These are phyloP conservation scores for Paracyclopina nana DNA, from an alignment of 1,140 invertebrate species.

Conservation along the genomic window DNA sequence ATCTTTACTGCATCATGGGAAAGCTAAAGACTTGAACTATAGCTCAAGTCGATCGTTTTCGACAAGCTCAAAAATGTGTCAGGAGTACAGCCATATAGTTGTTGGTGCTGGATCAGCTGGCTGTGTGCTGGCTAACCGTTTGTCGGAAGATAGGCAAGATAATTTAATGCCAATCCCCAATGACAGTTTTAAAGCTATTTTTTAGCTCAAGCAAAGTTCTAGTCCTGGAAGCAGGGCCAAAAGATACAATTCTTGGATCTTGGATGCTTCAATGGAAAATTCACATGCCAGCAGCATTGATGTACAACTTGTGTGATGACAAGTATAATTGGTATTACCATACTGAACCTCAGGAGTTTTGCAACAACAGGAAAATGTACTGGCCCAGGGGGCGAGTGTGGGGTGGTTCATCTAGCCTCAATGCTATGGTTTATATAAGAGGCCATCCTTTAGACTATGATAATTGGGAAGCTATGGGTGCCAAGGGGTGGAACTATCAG, in stretches of 20 bases:
- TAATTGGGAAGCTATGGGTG: slow-evolving; percentile 45
- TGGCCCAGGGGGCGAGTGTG: slow-evolving; percentile 16
- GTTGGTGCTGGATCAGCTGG: slow-evolving; percentile 33
- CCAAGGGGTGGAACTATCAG: slow-evolving; percentile 48
- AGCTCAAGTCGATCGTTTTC: no score
- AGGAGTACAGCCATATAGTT: slow-evolving; percentile 16
- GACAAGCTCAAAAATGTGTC: no score
- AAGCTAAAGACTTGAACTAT: no score
- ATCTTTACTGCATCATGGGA: neutral
- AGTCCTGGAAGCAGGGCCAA: slow-evolving; percentile 10
- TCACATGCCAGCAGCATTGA: slow-evolving; percentile 16
- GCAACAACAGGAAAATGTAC: slow-evolving; percentile 15
- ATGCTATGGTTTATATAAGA: slow-evolving; percentile 15
- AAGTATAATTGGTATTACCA: slow-evolving; percentile 17
- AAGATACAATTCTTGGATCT: slow-evolving; percentile 13
- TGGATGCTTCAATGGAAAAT: slow-evolving; percentile 15
- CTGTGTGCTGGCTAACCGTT: slow-evolving; percentile 32
- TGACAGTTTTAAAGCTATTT: no score
- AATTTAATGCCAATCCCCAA: no score
- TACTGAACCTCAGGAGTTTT: slow-evolving; percentile 11
- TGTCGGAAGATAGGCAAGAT: slow-evolving; percentile 18
- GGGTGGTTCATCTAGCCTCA: slow-evolving; percentile 9
- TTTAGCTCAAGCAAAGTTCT: slow-evolving; percentile 5
- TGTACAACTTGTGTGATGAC: slow-evolving; percentile 16
- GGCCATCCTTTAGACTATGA: slow-evolving; percentile 11